Evolutionary conservation across 2,888 invertebrate species (phyloP).

Genomic region (Parapristionchus giblindavisi): DNA sequence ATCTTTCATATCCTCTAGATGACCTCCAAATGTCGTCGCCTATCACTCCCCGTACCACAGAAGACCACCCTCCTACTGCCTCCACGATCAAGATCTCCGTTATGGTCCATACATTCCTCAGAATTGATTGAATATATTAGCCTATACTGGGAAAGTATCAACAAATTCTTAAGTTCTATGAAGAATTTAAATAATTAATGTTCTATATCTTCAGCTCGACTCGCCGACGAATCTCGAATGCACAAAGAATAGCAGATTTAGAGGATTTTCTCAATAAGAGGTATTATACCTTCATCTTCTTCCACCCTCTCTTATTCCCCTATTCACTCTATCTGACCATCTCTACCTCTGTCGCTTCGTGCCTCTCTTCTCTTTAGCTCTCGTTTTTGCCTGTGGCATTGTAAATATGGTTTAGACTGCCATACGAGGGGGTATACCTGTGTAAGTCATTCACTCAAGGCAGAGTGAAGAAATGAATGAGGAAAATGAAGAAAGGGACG

Average conservation of each 20-base stretch:
- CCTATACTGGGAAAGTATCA: background rate
- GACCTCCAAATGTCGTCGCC: slow-evolving; percentile 29
- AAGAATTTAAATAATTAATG: too few relatives aligned
- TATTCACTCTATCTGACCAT: slow-evolving; percentile 12
- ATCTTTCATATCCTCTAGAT: background rate
- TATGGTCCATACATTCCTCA: slow-evolving; percentile 17
- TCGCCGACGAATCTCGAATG: slow-evolving; percentile 55
- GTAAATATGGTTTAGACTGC: too few relatives aligned
- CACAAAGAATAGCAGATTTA: slow-evolving; percentile 57
- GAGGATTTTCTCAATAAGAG: slow-evolving; percentile 58
- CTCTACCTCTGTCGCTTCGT: slow-evolving; percentile 27
- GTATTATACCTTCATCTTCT: slow-evolving; percentile 40
- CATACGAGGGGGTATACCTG: too few relatives aligned
- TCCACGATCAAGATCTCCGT: slow-evolving; percentile 27
- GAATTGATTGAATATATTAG: background rate
- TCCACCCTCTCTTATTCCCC: slow-evolving; percentile 4
- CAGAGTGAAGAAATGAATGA: too few relatives aligned
- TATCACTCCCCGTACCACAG: slow-evolving; percentile 30
- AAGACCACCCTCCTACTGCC: slow-evolving; percentile 23
- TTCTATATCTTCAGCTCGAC: slow-evolving; percentile 50
- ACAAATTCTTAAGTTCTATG: background rate
- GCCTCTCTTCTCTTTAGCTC: slow-evolving; percentile 79
- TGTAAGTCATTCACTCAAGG: too few relatives aligned
- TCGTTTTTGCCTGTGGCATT: too few relatives aligned
- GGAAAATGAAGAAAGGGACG: too few relatives aligned